phyloP scores from a whole-genome alignment of 2,888 invertebrate species.

The Thymelicus lineola region DNA sequence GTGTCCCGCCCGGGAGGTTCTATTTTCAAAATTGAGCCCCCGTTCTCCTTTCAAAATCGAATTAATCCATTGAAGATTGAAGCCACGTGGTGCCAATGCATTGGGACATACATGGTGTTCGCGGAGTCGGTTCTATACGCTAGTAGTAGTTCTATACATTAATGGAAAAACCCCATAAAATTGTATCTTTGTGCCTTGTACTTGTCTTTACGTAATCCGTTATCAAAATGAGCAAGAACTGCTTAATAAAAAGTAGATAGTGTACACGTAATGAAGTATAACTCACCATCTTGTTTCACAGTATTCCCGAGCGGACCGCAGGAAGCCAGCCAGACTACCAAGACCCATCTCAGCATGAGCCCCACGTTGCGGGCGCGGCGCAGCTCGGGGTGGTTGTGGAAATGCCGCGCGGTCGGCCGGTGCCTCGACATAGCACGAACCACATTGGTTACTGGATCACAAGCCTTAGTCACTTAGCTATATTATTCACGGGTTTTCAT shows the following conservation, averaged over 20 bases:
- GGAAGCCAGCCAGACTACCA: slow-evolving; percentile 76
- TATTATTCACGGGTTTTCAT: slow-evolving; percentile 1
- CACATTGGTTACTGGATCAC: slow-evolving; percentile 46
- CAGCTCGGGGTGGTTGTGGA: slow-evolving; percentile 80
- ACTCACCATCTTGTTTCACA: slow-evolving; percentile 80
- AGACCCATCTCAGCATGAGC: slow-evolving; percentile 77
- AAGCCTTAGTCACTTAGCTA: background rate
- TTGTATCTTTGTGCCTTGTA: too few species aligned
- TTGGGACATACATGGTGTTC: too few species aligned
- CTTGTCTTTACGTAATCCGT: too few species aligned
- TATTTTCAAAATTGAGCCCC: too few species aligned
- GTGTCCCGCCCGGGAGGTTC: too few species aligned
- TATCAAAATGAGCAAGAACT: too few species aligned
- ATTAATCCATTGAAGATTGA: too few species aligned
- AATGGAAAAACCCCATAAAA: too few species aligned
- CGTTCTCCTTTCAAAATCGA: too few species aligned
- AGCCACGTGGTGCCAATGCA: too few species aligned
- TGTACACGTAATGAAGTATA: slow-evolving; percentile 6
- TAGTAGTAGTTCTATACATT: too few species aligned
- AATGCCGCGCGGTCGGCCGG: slow-evolving; percentile 74
- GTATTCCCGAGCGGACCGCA: slow-evolving; percentile 76
- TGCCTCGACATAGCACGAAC: slow-evolving; percentile 62
- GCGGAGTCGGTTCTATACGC: too few species aligned
- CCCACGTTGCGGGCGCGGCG: slow-evolving; percentile 64
- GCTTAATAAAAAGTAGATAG: background rate